Evolutionary conservation across 23 tunicate genomes (phyloP), one percentile per base, ranked within the genome.

Genomic region (Ciona savignyi): DNA sequence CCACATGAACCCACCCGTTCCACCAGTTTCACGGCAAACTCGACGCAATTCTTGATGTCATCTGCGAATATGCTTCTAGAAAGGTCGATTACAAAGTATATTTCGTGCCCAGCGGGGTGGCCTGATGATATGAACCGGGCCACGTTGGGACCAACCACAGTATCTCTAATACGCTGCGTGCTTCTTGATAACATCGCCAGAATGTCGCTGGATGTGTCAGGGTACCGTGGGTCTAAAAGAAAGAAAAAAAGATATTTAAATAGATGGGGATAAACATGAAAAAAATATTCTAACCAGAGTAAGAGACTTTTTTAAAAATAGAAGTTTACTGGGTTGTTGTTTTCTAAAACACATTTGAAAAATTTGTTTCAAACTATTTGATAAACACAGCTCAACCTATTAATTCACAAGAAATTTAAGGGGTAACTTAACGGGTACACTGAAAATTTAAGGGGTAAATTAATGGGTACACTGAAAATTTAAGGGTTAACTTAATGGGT

Each of bases 1-100:
- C n/a, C n/a, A n/a, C n/a, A n/a, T n/a, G n/a, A n/a, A n/a, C 83
- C 71, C 71, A 87, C 95, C 78, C 95, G 49, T 42, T 77, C 70
- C 2, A 87, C 77, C 3, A 87, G 78, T 25, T 84, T 76, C 4
- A 61, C 34, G 29, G 78, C 77, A 68, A 87, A 87, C 30, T 26
- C 25, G 27, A 87, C 20, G 4, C 85, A 75, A 61, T 81, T 33
- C 11, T 66, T 66, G 1, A 81, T 65, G 4, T 78, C 65, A 9
- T 33, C 67, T 1, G 67, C 49, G 0, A 24, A 56, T 1, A 87
- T 83, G 71, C 95, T 87, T 23, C 65, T 29, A 26, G 95, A 87
- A 24, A 87, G 49, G 35, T 87, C 95, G 27, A 87, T 67, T 26
- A 87, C 27, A 63, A 87, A 87, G 75, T 80, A 87, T 25, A 87